Evolutionary conservation across 2,797 vertebrate genomes (phyloP), one percentile per base, ranked within the genome.

Genomic region (Hyperoplus lanceolatus): DNA sequence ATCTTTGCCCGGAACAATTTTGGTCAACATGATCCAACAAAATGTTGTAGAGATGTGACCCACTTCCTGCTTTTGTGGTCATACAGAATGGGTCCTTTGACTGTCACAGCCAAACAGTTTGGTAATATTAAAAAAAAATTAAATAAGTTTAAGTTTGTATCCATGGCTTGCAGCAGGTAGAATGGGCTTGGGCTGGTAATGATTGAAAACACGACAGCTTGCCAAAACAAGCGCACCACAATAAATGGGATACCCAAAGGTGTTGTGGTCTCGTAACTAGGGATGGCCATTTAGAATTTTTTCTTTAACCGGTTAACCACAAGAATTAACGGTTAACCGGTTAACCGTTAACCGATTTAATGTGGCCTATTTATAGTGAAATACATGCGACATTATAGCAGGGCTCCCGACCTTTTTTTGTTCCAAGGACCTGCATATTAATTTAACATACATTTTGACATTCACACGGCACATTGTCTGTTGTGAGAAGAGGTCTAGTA

Each of bases 1-100:
- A 48, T 71, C 82, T 84, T 63, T 73, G 75, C 77, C 80, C 75
- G 77, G 70, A 88, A 62, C 60, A 50, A 74, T 75, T 78, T 49
- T 66, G 57, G 80, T 83, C 54, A 29, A 29, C 29, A 63, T 54
- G 71, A 73, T 57, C 55, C 3, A 50, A 85, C 49, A 21, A 85
- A 87, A 80, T 66, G 29, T 59, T 71, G 51, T 21, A 3, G 43
- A 59, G 56, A 77, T 41, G n/a, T 63, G 70, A 86, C 68, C 84
- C 60, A 58, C 66, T 82, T 82, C 43, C 59, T 54, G 51, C 43
- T 67, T 55, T 53, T 61, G 63, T 14, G 51, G 68, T 59, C 73
- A 70, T 18, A 49, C 16, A 67, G 70, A 11, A 46, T 39, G 56
- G 58, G 51, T 81, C 46, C 54, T 57, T 77, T 16, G 79, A 70